A percentile compares a stretch with the other conserved stretches of the same genome.
Evolutionary conservation across 2,113 vertebrate species (phyloP).

Genomic region (Setophaga petechia): DNA sequence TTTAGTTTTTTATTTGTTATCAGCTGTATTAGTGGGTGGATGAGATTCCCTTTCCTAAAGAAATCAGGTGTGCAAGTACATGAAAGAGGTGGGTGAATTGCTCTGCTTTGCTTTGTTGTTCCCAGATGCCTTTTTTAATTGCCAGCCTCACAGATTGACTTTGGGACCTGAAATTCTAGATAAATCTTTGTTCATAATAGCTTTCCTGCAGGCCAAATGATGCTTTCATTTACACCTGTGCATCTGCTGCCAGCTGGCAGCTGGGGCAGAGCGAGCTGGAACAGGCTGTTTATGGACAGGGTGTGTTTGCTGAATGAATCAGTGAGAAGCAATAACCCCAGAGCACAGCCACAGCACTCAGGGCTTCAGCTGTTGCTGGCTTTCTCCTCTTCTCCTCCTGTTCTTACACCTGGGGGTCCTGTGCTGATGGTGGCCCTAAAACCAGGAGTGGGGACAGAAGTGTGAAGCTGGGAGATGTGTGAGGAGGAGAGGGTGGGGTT

Average conservation of each 20-base stretch:
- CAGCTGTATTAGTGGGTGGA: not conserved
- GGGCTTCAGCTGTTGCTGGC: not conserved
- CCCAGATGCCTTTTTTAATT: not conserved
- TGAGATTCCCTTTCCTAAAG: not conserved
- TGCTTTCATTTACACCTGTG: slow-evolving; percentile 13
- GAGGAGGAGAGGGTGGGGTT: not conserved
- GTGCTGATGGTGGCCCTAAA: not conserved
- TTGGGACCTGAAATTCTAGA: not conserved
- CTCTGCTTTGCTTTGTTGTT: not conserved
- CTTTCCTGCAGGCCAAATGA: not conserved
- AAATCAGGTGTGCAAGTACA: not conserved
- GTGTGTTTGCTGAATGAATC: not conserved
- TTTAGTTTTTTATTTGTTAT: not conserved
- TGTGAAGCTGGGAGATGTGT: accelerated
- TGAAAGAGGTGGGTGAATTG: not conserved
- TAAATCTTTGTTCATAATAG: slow-evolving; percentile 1
- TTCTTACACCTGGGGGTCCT: not conserved
- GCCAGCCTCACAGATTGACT: not conserved
- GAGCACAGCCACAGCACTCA: not conserved
- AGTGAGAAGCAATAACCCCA: not conserved
- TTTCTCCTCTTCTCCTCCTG: not conserved
- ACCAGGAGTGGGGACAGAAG: accelerated
- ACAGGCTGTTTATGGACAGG: not conserved
- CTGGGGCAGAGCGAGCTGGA: not conserved
- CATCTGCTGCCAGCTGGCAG: slow-evolving; percentile 11